These are phyloP conservation scores for Dasyurus viverrinus DNA, from an alignment of 2,113 vertebrate species.

Conservation along the genomic window DNA sequence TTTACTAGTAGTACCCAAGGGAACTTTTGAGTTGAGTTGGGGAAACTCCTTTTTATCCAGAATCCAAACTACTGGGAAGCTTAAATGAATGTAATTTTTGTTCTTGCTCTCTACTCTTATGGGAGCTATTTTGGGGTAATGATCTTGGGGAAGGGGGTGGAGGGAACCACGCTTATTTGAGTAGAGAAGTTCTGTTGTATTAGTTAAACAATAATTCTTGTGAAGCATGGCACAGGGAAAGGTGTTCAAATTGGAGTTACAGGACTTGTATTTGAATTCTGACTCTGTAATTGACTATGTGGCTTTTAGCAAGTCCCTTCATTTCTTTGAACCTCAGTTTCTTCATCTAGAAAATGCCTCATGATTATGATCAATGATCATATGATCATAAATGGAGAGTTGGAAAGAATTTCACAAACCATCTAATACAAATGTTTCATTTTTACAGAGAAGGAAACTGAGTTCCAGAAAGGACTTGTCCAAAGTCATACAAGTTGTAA, in stretches of 20 bases:
- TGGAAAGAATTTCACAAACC: not conserved
- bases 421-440: not conserved
- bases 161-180: not conserved
- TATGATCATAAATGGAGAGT: not conserved
- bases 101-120: not conserved
- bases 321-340: not conserved
- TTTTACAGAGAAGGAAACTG: not conserved
- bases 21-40: not conserved
- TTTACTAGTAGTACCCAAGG: not conserved
- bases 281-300: not conserved
- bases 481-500: not conserved
- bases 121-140: not conserved
- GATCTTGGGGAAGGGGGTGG: not conserved
- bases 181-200: not conserved
- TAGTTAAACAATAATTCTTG: not conserved
- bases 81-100: not conserved
- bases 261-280: not conserved
- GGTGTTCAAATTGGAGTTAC: not conserved
- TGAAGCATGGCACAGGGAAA: not conserved
- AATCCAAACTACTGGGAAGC: not conserved
- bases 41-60: conserved; percentile 1
- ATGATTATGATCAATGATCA: not conserved
- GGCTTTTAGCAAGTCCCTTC: not conserved
- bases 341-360: not conserved
- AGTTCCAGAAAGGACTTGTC: not conserved